Percentiles rank a stretch among this genome's conserved stretches.
Conservation (phyloP, 2,113 vertebrate species). For the Prochilodus magdalenae region DNA sequence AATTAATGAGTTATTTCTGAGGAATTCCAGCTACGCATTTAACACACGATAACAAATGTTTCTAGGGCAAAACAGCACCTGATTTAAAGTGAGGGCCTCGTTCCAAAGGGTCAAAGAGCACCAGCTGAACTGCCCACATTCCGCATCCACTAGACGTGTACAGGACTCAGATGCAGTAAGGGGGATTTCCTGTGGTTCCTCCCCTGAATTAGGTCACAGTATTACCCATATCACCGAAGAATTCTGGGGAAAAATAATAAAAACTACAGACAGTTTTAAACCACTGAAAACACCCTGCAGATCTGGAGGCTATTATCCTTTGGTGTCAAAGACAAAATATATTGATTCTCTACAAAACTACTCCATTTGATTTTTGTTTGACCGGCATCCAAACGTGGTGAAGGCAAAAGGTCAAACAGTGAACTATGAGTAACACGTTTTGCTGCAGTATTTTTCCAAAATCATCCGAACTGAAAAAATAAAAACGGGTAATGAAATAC, state of each 20-base stretch:
- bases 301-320: constrained; percentile 69
- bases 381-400: constrained; percentile 47
- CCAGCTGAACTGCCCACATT: constrained; percentile 41
- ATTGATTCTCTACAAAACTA: constrained; percentile 63
- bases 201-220: constrained; percentile 75
- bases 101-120: not conserved
- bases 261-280: constrained; percentile 65
- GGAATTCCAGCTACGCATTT: constrained; percentile 10
- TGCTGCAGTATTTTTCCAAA: constrained; percentile 34
- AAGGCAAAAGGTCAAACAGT: constrained; percentile 27
- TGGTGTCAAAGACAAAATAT: constrained; percentile 61
- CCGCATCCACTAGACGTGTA: constrained; percentile 48
- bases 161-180: constrained; percentile 60
- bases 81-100: constrained; percentile 20
- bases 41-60: constrained; percentile 25
- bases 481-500: constrained; percentile 32
- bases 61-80: constrained; percentile 28
- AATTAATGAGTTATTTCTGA: constrained; percentile 34
- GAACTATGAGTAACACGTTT: constrained; percentile 44
- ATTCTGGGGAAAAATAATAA: constrained; percentile 64
- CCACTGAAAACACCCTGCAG: constrained; percentile 62
- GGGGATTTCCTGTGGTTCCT: constrained; percentile 79
- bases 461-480: constrained; percentile 4
- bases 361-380: constrained; percentile 62
- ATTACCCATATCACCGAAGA: constrained; percentile 67